A percentile compares a stretch with the other conserved stretches of the same genome.
These are phyloP conservation scores for Scomberomorus guttatus DNA, from an alignment of 2,797 vertebrate species.

Conservation along the genomic window DNA sequence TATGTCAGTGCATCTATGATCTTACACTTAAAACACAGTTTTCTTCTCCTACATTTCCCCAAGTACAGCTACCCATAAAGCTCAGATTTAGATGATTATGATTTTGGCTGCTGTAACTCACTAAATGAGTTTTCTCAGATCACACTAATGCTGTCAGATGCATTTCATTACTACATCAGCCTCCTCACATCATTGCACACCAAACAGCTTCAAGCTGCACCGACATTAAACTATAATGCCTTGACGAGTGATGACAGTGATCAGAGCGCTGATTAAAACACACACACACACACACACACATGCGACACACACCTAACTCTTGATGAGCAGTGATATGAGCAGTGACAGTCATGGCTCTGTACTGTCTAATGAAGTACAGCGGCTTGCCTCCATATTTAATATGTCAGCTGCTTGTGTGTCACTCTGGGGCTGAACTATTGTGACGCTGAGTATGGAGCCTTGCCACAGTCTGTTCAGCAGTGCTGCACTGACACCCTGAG, in stretches of 20 bases:
- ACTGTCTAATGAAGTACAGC: slow-evolving; percentile 61
- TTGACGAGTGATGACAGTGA: slow-evolving; percentile 53
- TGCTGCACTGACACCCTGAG: slow-evolving; percentile 64
- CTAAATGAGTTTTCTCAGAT: slow-evolving; percentile 51
- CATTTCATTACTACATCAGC: slow-evolving; percentile 39
- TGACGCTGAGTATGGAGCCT: slow-evolving; percentile 12
- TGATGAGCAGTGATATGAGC: slow-evolving; percentile 23
- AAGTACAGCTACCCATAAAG: background rate
- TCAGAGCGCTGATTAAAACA: slow-evolving; percentile 27
- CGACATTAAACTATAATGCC: slow-evolving; percentile 15
- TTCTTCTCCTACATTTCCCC: background rate
- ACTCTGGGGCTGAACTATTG: slow-evolving; percentile 31
- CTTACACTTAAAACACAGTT: background rate
- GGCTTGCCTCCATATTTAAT: slow-evolving; percentile 55
- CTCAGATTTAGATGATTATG: slow-evolving; percentile 7
- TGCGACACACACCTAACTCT: background rate
- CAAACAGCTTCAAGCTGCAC: slow-evolving; percentile 38
- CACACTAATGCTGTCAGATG: slow-evolving; percentile 22
- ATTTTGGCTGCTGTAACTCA: slow-evolving; percentile 12
- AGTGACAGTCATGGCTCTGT: slow-evolving; percentile 20
- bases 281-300: background rate
- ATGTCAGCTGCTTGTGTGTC: slow-evolving; percentile 56
- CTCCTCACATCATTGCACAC: slow-evolving; percentile 34
- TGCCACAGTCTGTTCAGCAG: slow-evolving; percentile 34
- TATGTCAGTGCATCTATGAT: background rate